These are phyloP conservation scores for Orycteropus afer DNA, from an alignment of 2,113 vertebrate species.

Conservation along the genomic window DNA sequence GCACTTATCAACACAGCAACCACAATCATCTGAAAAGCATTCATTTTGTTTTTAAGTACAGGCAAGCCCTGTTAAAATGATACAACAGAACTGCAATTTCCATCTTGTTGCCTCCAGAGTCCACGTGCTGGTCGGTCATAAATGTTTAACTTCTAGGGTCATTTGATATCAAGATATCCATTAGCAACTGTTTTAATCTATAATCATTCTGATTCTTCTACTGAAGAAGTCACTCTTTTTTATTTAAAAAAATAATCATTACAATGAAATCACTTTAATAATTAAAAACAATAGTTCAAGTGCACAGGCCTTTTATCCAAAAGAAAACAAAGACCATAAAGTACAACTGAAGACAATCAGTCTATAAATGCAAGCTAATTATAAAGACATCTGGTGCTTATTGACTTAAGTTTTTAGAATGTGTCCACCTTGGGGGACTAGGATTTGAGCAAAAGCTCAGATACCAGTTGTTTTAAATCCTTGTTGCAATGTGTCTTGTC, in stretches of 20 bases:
- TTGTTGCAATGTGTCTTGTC: background rate
- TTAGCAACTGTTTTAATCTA: slow-evolving; percentile 49
- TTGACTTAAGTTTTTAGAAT: slow-evolving; percentile 22
- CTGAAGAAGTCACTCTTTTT: slow-evolving; percentile 46
- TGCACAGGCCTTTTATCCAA: background rate
- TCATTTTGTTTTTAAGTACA: background rate
- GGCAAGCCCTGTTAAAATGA: slow-evolving; percentile 34
- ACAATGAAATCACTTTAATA: slow-evolving; percentile 29
- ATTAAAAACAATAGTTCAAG: slow-evolving; percentile 35
- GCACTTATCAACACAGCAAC: too few species aligned
- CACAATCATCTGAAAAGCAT: background rate
- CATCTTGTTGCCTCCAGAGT: slow-evolving; percentile 2
- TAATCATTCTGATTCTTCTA: slow-evolving; percentile 41
- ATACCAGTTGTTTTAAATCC: background rate
- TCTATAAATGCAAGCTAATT: slow-evolving; percentile 10
- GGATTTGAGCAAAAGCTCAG: background rate
- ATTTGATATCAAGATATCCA: slow-evolving; percentile 24
- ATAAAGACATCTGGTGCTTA: slow-evolving; percentile 22
- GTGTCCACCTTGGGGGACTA: background rate
- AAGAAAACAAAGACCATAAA: slow-evolving; percentile 42
- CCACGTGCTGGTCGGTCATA: background rate
- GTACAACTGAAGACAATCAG: background rate
- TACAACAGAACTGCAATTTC: background rate
- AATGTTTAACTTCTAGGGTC: slow-evolving; percentile 49
- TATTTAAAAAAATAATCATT: slow-evolving; percentile 8